These are phyloP conservation scores for Muscidifurax raptorellus DNA, from an alignment of 1,140 invertebrate genomes.

Conservation along the genomic window DNA sequence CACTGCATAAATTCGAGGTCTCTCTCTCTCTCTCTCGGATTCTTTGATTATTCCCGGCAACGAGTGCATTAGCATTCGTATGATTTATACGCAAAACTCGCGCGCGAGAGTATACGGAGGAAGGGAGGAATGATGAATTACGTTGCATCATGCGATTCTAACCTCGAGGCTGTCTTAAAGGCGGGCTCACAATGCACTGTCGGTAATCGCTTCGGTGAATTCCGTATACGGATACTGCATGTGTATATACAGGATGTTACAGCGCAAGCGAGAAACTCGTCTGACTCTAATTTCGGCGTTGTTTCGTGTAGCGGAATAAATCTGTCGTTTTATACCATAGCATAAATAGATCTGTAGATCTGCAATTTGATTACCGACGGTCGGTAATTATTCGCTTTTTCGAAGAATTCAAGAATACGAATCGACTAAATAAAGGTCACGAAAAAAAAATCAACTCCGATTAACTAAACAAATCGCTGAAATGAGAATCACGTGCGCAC, in stretches of 20 bases:
- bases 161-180: constrained; percentile 42
- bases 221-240: no score
- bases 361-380: not conserved
- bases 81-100: constrained; percentile 20
- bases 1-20: constrained; percentile 10
- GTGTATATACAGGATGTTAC: no score
- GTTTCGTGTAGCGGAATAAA: not conserved
- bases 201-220: constrained; percentile 18
- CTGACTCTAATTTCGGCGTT: no score
- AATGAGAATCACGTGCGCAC: not conserved
- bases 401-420: not conserved
- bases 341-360: not conserved
- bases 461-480: no score
- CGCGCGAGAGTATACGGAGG: not conserved
- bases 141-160: constrained; percentile 42
- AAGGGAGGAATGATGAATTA: constrained; percentile 35
- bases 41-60: constrained; percentile 39
- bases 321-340: not conserved
- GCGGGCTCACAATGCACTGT: constrained; percentile 20
- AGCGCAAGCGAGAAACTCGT: no score
- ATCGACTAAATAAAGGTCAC: no score
- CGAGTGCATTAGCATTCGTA: constrained; percentile 19
- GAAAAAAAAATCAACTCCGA: no score
- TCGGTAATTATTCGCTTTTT: not conserved
- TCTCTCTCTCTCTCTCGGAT: not conserved